Evolutionary conservation across 1,140 invertebrate genomes (phyloP), one percentile per base, ranked within the genome.

Genomic region (Nymphalis io): DNA sequence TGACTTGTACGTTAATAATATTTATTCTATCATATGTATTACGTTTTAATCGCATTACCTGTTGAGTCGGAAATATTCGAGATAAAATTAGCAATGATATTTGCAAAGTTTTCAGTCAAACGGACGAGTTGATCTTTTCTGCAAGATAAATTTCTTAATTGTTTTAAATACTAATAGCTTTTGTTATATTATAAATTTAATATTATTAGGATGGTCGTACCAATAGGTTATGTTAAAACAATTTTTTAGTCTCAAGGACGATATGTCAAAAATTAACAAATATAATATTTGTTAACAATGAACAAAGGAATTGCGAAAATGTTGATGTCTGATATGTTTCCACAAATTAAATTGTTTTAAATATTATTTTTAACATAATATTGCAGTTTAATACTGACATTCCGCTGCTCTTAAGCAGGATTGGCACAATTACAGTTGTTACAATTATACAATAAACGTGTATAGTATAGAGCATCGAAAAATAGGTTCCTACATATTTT

Each of bases 391-490:
- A 69, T 70, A 70, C 57, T 70, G 55, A 39, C 39, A 65, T 63
- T 53, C 11, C 21, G 15, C 55, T 38, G 51, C 63, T 46, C 63
- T 10, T 13, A 39, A 58, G 20, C 21, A 58, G 12, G 55, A 46
- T 70, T 70, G 61, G 68, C 61, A 70, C 61, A 33, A 55, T n/a
- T 27, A 27, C 11, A 58, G 16, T 60, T 60, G 23, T 60, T 42
- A 38, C 60, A 59, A 60, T 65, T 48, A 59, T 48, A 44, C 39
- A 64, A 64, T 62, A 8, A 62, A 40, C 10, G 44, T 72, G 64
- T 72, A 72, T 72, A 72, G 70, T 72, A 72, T 72, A 72, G 70
- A 58, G 62, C 53, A 67, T 72, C 70, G 46, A 72, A 72, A 72
- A 72, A 72, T 72, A 72, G 38, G 55, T 70, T 33, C 27, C 27